phyloP scores from a whole-genome alignment of 1,140 invertebrate genomes.

The Aphis craccivora region DNA sequence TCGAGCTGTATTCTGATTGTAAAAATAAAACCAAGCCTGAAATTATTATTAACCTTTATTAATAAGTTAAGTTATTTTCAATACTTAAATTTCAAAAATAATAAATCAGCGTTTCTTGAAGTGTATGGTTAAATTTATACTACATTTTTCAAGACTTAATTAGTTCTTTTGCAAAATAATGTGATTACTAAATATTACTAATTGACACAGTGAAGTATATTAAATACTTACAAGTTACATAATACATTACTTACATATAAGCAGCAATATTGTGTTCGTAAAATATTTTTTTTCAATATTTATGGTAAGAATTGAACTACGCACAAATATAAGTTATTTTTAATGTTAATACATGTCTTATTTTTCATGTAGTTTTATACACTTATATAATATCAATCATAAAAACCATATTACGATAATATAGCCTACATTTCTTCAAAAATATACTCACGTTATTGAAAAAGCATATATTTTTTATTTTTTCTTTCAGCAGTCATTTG shows the following conservation, averaged over 20 bases:
- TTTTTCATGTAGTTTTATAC: neutral
- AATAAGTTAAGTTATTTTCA: too few species aligned
- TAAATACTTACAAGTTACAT: too few species aligned
- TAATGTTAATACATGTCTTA: neutral
- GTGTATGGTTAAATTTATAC: neutral
- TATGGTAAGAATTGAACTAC: neutral
- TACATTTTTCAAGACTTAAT: neutral
- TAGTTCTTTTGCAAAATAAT: neutral
- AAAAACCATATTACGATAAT: neutral
- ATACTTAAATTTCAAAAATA: too few species aligned
- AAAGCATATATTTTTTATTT: neutral
- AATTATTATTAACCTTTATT: too few species aligned
- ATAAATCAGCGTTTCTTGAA: neutral
- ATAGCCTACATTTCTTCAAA: neutral
- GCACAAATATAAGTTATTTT: neutral
- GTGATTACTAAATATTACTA: neutral
- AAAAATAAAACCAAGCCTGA: neutral
- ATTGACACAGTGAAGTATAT: neutral
- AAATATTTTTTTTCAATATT: neutral
- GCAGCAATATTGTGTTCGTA: too few species aligned
- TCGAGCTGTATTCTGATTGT: neutral
- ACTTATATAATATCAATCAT: neutral
- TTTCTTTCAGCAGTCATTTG: constrained; percentile 1
- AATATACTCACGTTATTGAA: constrained; percentile 1
- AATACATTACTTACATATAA: neutral